Evolutionary conservation across 2,113 vertebrate species (phyloP).

Genomic region (Neogale vison): DNA sequence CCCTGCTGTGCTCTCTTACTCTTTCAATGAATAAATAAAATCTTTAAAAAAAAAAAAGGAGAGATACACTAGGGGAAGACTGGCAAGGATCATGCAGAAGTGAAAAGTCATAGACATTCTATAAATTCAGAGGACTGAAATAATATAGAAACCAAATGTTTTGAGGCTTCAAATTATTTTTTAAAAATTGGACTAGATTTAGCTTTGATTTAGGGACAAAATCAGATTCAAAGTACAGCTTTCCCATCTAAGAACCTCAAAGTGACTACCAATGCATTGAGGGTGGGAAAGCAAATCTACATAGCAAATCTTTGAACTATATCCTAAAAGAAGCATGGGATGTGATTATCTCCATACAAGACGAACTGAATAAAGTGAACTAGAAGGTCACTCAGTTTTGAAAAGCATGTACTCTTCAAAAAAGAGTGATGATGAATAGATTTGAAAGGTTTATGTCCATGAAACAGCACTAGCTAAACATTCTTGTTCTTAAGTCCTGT

Average conservation of each 20-base stretch:
- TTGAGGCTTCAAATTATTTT: neutral
- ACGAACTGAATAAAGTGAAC: neutral
- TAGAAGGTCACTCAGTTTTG: neutral
- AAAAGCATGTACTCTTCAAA: neutral
- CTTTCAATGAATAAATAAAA: neutral
- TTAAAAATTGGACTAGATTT: neutral
- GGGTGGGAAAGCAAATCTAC: neutral
- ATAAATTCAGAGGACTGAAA: neutral
- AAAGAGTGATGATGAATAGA: neutral
- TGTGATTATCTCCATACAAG: neutral
- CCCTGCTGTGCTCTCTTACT: neutral
- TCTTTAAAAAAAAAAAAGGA: neutral
- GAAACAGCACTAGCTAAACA: neutral
- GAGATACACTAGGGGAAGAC: neutral
- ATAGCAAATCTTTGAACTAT: neutral
- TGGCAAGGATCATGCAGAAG: neutral
- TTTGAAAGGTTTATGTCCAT: neutral
- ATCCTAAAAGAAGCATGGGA: neutral
- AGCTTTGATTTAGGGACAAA: neutral
- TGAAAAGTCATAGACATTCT: neutral
- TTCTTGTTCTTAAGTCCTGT: neutral
- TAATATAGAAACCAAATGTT: neutral
- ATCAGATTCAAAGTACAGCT: neutral
- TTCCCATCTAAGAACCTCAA: neutral
- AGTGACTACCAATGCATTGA: neutral